A percentile compares a stretch with the other conserved stretches of the same genome.
Conservation (phyloP, 2,888 invertebrate species). For the Crioceris asparagi region DNA sequence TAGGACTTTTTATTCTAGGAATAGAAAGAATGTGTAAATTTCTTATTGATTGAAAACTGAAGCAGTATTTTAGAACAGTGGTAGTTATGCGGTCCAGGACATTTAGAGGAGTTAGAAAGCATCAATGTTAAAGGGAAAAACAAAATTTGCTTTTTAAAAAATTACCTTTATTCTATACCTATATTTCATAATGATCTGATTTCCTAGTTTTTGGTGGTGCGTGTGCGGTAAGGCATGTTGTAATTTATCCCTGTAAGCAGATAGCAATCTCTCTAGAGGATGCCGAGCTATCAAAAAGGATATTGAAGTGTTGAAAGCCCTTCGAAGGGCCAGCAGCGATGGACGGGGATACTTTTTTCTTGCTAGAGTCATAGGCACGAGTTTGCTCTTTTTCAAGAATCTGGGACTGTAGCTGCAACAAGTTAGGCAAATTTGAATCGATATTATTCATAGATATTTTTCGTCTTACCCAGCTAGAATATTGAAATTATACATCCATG, state of each 20-base stretch:
- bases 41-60: too few species aligned
- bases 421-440: too few species aligned
- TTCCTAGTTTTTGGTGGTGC: constrained; percentile 69
- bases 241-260: constrained; percentile 77
- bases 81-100: too few species aligned
- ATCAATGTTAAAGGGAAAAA: too few species aligned
- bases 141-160: too few species aligned
- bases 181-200: constrained; percentile 65
- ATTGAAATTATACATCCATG: constrained; percentile 89
- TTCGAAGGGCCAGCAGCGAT: constrained; percentile 55
- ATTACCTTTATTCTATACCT: constrained; percentile 34
- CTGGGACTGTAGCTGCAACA: constrained; percentile 54
- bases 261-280: constrained; percentile 68
- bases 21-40: too few species aligned
- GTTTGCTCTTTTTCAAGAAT: constrained; percentile 65
- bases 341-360: constrained; percentile 71
- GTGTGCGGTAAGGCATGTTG: constrained; percentile 74
- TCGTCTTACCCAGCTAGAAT: constrained; percentile 58
- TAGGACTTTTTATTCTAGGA: too few species aligned
- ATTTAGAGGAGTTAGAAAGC: too few species aligned
- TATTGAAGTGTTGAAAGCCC: constrained; percentile 59
- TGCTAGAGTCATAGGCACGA: constrained; percentile 67
- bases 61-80: too few species aligned
- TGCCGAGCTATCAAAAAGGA: constrained; percentile 75
- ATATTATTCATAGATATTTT: background rate